Conservation (phyloP, 2,113 vertebrate species). For the Tachycineta bicolor region DNA sequence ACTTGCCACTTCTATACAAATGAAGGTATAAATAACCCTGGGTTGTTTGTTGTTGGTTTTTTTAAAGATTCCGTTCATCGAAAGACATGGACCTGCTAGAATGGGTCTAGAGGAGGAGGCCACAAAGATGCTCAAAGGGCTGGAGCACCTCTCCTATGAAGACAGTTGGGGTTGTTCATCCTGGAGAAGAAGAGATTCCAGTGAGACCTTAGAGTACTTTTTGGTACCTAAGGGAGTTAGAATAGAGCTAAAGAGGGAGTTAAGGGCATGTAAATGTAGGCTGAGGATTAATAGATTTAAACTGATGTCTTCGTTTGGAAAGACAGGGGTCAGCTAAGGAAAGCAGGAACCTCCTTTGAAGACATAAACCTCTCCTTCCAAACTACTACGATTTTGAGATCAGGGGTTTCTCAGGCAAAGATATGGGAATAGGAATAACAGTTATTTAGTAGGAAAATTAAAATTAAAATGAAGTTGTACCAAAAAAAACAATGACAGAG, state of each 20-base stretch:
- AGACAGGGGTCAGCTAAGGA: neutral
- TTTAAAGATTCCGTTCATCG: neutral
- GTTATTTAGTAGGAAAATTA: neutral
- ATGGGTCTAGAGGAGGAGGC: rapidly evolving
- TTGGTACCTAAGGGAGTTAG: neutral
- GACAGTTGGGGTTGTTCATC: neutral
- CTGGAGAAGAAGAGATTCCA: neutral
- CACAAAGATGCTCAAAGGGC: neutral
- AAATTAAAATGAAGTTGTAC: neutral
- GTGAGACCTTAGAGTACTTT: neutral
- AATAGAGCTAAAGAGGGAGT: neutral
- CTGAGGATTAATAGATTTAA: neutral
- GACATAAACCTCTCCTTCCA: neutral
- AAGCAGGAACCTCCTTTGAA: neutral
- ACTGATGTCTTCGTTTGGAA: neutral
- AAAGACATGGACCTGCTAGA: neutral
- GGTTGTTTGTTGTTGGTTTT: rapidly evolving
- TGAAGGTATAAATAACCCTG: neutral
- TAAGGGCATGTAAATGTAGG: neutral
- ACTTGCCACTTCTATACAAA: neutral
- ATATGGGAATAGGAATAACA: neutral
- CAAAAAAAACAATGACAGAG: neutral
- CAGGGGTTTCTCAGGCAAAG: neutral
- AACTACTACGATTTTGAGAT: neutral
- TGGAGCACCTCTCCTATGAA: neutral